Percentiles rank a stretch among this genome's conserved stretches.
These are phyloP conservation scores for Eutolmus rufibarbis DNA, from an alignment of 2,888 invertebrate species.

Conservation along the genomic window DNA sequence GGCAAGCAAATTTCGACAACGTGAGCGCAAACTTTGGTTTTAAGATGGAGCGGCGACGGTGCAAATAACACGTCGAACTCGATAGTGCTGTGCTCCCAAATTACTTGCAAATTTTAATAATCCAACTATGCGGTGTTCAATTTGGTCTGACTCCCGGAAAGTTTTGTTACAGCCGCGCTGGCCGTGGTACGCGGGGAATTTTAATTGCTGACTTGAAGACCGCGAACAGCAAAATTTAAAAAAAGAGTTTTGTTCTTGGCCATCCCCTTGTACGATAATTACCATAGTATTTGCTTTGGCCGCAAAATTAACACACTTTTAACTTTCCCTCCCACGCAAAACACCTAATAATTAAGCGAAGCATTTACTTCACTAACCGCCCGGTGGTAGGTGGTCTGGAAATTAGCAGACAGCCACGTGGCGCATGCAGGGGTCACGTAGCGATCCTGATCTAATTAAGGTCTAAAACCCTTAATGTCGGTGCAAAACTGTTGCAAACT, in stretches of 20 bases:
- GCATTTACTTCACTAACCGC: neutral
- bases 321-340: neutral
- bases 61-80: neutral
- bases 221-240: neutral
- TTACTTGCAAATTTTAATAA: slow-evolving; percentile 21
- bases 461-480: slow-evolving; percentile 5
- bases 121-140: slow-evolving; percentile 22
- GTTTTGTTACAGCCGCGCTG: neutral
- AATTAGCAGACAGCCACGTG: neutral
- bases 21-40: neutral
- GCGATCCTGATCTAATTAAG: neutral
- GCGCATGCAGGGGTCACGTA: slow-evolving; percentile 7
- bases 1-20: neutral
- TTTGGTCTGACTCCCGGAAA: slow-evolving; percentile 2
- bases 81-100: neutral
- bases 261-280: neutral
- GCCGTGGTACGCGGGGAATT: neutral
- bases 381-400: neutral
- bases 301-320: neutral
- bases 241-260: neutral
- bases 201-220: neutral
- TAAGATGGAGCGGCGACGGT: neutral
- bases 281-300: neutral
- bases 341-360: neutral
- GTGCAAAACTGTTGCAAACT: slow-evolving; percentile 14